A percentile compares a stretch with the other conserved stretches of the same genome.
Conservation (phyloP, 2,888 invertebrate species). For the Andrena marginata region DNA sequence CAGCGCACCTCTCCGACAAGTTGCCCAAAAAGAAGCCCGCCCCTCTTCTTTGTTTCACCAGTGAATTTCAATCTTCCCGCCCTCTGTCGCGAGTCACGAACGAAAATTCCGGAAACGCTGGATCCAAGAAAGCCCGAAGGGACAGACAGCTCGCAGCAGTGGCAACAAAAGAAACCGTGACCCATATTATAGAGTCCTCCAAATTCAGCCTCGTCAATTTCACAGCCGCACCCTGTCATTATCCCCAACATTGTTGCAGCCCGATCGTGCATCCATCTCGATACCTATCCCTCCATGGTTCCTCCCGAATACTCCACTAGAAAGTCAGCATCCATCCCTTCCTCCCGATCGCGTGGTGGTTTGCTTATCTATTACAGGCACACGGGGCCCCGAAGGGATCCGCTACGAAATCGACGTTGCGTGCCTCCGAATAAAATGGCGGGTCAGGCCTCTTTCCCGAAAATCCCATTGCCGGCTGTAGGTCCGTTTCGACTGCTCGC, state of each 20-base stretch:
- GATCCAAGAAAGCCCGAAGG: slow-evolving; percentile 3
- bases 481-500: slow-evolving; percentile 27
- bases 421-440: slow-evolving; percentile 66
- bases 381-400: slow-evolving; percentile 22
- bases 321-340: not conserved
- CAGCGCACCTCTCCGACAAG: not conserved
- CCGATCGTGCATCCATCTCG: not conserved
- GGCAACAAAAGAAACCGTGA: slow-evolving; percentile 41
- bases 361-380: slow-evolving; percentile 55
- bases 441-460: slow-evolving; percentile 55
- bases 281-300: not conserved
- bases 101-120: slow-evolving; percentile 40
- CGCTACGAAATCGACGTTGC: slow-evolving; percentile 75
- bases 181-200: slow-evolving; percentile 28
- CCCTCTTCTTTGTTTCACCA: slow-evolving; percentile 13
- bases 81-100: slow-evolving; percentile 19
- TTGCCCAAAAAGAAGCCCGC: not conserved
- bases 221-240: slow-evolving; percentile 63
- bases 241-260: slow-evolving; percentile 68
- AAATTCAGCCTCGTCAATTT: slow-evolving; percentile 49
- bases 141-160: not conserved
- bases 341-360: slow-evolving; percentile 6
- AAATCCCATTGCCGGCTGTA: slow-evolving; percentile 57
- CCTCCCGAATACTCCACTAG: not conserved
- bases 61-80: not conserved